Base-by-base conservation (phyloP, 2,888 invertebrate species). In the Heliconius hortense region DNA sequence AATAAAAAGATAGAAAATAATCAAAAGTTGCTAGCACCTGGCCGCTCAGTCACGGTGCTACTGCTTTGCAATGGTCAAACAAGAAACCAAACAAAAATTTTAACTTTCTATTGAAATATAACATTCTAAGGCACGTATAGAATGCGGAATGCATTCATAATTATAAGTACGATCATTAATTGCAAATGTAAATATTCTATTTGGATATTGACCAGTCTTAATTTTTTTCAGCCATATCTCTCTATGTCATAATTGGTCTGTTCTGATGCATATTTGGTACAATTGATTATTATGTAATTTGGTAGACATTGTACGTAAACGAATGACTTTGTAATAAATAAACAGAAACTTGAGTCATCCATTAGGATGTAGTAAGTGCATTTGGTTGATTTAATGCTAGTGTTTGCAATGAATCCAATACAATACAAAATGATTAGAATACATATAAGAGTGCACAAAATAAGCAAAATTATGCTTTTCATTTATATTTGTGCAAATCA, bases 1-100 rank as follows among this genome's bases (percentile, higher is more conserved):
- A 89, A 90, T 89, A 91, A 90, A 90, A 83, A 83, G 84, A 83
- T 90, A 87, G 82, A 90, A 66, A 90, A 90, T 83, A 78, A 82
- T 83, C 73, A 80, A 79, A 78, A 83, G 83, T 80, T 80, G 76
- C 68, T 76, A 72, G 85, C 89, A 89, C 87, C 84, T 82, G 84
- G 82, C 82, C 83, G 83, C 82, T 89, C 87, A 89, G 89, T 90
- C 89, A 85, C 85, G 88, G 89, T 87, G 88, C 87, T 82, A 72
- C 80, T 81, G 80, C 81, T 80, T 76, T 79, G 72, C 76, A 78
- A 72, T 75, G 72, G 75, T 75, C 77, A 79, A 79, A 70, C 77
- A 76, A 60, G 72, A 59, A 76, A 79, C 62, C 13, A 76, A 76
- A 73, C 62, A 77, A 75, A 76, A 79, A 86, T 87, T 88, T 88